phyloP scores from a whole-genome alignment of 2,888 invertebrate genomes.

The Cheilosia soror region DNA sequence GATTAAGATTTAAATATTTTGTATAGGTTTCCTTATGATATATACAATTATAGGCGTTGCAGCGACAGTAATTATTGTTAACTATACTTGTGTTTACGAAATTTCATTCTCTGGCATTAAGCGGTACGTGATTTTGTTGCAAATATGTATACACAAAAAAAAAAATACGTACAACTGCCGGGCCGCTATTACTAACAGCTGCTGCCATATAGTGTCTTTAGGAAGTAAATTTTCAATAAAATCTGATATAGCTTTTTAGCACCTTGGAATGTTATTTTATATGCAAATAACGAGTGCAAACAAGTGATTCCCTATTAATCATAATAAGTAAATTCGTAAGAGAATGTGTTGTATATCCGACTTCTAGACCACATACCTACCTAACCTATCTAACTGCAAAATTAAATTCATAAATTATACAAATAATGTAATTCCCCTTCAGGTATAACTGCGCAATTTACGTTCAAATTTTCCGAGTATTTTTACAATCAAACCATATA shows the following conservation, averaged over 20 bases:
- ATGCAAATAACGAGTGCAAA: slow-evolving; percentile 45
- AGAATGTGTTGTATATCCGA: not conserved
- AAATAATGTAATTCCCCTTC: slow-evolving; percentile 51
- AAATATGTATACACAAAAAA: not conserved
- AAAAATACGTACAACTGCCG: not conserved
- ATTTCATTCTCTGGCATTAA: not conserved
- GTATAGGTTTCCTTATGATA: not conserved
- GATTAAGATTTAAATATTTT: not conserved
- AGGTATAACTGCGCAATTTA: not conserved
- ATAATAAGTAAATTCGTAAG: slow-evolving; percentile 16
- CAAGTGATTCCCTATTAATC: slow-evolving; percentile 44
- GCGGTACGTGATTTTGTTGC: not conserved
- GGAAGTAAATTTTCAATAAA: slow-evolving; percentile 48
- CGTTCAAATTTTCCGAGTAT: not conserved
- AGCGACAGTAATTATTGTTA: not conserved
- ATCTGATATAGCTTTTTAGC: slow-evolving; percentile 5
- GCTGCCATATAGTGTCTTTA: slow-evolving; percentile 7
- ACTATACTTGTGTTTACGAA: too few relatives aligned
- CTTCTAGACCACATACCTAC: too few relatives aligned
- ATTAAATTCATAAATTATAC: slow-evolving; percentile 10
- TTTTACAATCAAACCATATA: not conserved
- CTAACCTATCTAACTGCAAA: not conserved
- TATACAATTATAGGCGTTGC: not conserved
- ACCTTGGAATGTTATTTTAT: slow-evolving; percentile 55
- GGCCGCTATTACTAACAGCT: too few relatives aligned